phyloP scores from a whole-genome alignment of 2,113 vertebrate genomes.

The Pollimyrus isidori region DNA sequence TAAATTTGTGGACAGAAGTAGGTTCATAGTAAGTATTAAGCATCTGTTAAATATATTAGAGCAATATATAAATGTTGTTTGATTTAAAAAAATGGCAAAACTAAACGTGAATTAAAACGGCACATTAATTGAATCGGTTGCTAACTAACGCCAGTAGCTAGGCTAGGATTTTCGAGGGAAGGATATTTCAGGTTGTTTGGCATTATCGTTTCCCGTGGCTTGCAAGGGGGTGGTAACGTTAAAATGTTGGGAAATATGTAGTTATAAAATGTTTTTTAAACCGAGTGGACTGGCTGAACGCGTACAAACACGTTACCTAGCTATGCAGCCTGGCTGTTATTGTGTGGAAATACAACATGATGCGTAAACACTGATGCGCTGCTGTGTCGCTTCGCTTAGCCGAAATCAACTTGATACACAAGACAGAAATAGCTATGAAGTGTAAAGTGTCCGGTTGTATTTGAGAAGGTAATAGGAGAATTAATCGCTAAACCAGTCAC shows the following conservation, averaged over 20 bases:
- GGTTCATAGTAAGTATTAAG: conserved; percentile 35
- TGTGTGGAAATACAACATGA: not conserved
- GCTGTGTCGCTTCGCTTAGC: not conserved
- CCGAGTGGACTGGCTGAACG: not conserved
- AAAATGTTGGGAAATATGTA: not conserved
- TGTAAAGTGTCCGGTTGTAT: not conserved
- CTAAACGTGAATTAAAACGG: not conserved
- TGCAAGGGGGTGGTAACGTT: not conserved
- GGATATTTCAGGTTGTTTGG: not conserved
- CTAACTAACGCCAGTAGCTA: not conserved
- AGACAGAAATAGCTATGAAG: not conserved
- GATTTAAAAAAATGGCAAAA: not conserved
- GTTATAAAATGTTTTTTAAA: not conserved
- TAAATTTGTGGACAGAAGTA: not conserved
- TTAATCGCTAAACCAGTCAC: not conserved
- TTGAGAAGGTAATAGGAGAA: not conserved
- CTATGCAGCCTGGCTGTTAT: not conserved
- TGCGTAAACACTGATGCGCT: not conserved
- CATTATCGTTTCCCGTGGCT: not conserved
- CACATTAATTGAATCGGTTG: conserved; percentile 5
- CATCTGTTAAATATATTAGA: not conserved
- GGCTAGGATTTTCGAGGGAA: not conserved
- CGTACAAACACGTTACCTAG: not conserved
- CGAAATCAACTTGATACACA: not conserved
- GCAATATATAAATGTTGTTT: not conserved